These are phyloP conservation scores for Bufo bufo DNA, from an alignment of 2,113 vertebrate species.

Conservation along the genomic window DNA sequence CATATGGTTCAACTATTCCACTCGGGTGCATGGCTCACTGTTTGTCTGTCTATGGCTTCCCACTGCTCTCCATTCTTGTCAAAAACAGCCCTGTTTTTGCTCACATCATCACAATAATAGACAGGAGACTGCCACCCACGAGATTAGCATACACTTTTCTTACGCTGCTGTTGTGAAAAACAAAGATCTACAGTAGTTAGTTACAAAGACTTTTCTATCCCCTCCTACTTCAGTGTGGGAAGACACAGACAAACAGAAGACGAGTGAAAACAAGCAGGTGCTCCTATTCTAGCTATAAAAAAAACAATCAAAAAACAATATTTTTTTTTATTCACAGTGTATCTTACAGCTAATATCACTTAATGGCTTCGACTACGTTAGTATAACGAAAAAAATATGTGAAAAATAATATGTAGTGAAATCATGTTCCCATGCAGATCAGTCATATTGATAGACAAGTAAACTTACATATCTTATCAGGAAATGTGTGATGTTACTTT, in stretches of 20 bases:
- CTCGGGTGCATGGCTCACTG: neutral
- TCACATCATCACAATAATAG: neutral
- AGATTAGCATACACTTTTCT: neutral
- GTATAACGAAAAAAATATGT: neutral
- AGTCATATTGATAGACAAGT: neutral
- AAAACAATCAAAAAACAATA: neutral
- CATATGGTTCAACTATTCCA: neutral
- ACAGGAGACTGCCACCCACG: neutral
- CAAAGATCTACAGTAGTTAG: neutral
- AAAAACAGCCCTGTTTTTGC: neutral
- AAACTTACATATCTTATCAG: neutral
- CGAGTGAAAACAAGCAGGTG: neutral
- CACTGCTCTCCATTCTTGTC: neutral
- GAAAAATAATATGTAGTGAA: neutral
- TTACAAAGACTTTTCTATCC: neutral
- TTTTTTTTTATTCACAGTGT: neutral
- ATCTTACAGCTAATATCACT: neutral
- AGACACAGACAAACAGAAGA: neutral
- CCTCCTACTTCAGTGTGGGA: neutral
- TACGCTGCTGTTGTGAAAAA: neutral
- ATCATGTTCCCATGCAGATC: neutral
- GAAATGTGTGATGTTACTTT: constrained; percentile 2
- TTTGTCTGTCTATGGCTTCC: neutral
- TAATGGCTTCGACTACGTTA: neutral
- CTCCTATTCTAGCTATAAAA: neutral